Percentiles rank a stretch among this genome's conserved stretches.
Conservation (phyloP, 2,797 vertebrate species). For the Gymnoscopelus braueri region DNA sequence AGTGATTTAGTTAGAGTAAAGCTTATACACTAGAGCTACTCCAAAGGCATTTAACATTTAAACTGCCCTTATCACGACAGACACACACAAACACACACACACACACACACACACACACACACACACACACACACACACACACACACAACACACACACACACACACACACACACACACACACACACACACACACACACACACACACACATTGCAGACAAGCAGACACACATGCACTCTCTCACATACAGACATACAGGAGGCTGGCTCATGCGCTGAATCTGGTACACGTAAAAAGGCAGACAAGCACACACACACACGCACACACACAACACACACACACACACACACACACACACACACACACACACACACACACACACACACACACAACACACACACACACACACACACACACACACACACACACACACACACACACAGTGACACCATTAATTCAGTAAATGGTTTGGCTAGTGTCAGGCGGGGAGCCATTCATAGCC, state of each 20-base stretch:
- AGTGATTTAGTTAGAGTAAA: constrained; percentile 4
- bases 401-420: not conserved
- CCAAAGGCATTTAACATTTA: constrained; percentile 5
- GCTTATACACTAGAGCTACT: not conserved
- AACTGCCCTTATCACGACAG: not conserved
- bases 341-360: no score
- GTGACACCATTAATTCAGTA: constrained; percentile 1
- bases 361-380: not conserved
- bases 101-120: not conserved
- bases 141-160: not conserved
- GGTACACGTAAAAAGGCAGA: not conserved
- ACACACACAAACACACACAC: not conserved
- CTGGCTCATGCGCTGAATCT: no score
- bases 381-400: not conserved
- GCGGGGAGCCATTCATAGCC: not conserved
- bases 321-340: no score
- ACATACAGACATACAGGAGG: no score
- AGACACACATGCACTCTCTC: not conserved
- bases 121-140: not conserved
- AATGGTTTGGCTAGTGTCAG: constrained; percentile 4
- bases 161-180: not conserved
- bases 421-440: not conserved
- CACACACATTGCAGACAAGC: not conserved
- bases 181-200: not conserved
- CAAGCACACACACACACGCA: no score